Evolutionary conservation across 2,888 invertebrate species (phyloP).

Genomic region (Lithosia quadra): DNA sequence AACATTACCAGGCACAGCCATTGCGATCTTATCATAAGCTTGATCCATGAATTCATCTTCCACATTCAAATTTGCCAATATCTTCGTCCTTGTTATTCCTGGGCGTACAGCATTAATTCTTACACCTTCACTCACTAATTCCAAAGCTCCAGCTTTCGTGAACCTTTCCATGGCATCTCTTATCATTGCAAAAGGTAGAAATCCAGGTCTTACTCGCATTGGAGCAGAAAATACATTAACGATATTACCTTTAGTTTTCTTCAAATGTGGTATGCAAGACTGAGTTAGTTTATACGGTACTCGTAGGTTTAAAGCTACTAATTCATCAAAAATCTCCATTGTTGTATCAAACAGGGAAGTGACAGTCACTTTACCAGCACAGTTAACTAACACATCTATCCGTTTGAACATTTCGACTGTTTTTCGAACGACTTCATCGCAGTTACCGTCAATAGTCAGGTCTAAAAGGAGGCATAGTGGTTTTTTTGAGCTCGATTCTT

Average conservation of each 20-base stretch:
- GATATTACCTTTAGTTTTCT: constrained; percentile 67
- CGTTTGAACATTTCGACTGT: constrained; percentile 62
- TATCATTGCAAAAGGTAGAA: constrained; percentile 65
- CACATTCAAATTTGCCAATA: constrained; percentile 66
- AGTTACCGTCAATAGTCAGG: constrained; percentile 61
- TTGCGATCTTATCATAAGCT: constrained; percentile 59
- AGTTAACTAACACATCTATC: constrained; percentile 69
- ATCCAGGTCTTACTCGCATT: constrained; percentile 64
- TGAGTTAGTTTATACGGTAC: constrained; percentile 71
- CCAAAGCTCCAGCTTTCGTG: constrained; percentile 66
- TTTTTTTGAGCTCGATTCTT: constrained; percentile 54
- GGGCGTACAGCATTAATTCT: constrained; percentile 74
- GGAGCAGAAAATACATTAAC: constrained; percentile 69
- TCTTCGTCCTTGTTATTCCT: constrained; percentile 69
- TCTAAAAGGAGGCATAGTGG: constrained; percentile 66
- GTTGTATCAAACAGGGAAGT: constrained; percentile 67
- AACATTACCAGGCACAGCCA: constrained; percentile 59
- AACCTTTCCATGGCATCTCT: constrained; percentile 68
- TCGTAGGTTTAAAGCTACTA: constrained; percentile 65
- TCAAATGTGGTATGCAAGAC: constrained; percentile 63
- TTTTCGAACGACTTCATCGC: constrained; percentile 64
- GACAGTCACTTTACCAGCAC: constrained; percentile 65
- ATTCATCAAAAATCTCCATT: constrained; percentile 68
- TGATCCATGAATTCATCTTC: constrained; percentile 60
- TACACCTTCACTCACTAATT: constrained; percentile 67